A percentile compares a stretch with the other conserved stretches of the same genome.
Evolutionary conservation across 2,888 invertebrate species (phyloP).

Genomic region (Trisateles emortualis): DNA sequence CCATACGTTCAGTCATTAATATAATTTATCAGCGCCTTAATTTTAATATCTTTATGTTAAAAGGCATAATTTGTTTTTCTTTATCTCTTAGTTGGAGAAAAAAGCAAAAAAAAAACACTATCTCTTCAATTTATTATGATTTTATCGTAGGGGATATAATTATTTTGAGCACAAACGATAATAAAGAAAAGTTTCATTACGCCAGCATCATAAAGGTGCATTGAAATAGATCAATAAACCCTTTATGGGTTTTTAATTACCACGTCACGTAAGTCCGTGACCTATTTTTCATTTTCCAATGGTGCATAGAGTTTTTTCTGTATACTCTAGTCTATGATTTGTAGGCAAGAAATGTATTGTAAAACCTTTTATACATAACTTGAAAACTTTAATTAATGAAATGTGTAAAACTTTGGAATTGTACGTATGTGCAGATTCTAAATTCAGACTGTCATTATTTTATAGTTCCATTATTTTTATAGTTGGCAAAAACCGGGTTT

Average conservation of each 20-base stretch:
- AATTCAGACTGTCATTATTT: no score
- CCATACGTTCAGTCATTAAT: no score
- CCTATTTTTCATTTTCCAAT: conserved; percentile 41
- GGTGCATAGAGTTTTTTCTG: conserved; percentile 37
- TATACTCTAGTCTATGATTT: conserved; percentile 40
- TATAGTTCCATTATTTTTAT: no score
- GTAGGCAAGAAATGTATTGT: conserved; percentile 27
- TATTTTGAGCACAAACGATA: background rate
- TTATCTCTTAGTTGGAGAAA: no score
- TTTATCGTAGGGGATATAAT: no score
- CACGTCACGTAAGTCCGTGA: conserved; percentile 4
- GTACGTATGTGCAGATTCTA: no score
- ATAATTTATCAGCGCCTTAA: no score
- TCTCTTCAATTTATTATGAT: no score
- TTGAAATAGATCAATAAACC: conserved; percentile 22
- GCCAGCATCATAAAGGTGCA: conserved; percentile 13
- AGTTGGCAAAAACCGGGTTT: no score
- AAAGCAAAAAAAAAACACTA: no score
- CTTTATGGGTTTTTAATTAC: conserved; percentile 27
- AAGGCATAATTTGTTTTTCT: no score
- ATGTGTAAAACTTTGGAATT: conserved; percentile 5
- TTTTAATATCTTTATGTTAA: no score
- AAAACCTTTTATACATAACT: background rate
- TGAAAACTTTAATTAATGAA: background rate
- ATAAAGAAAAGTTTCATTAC: background rate